Conservation (phyloP, 1,140 invertebrate genomes). For the Caenorhabditis tropicalis region DNA sequence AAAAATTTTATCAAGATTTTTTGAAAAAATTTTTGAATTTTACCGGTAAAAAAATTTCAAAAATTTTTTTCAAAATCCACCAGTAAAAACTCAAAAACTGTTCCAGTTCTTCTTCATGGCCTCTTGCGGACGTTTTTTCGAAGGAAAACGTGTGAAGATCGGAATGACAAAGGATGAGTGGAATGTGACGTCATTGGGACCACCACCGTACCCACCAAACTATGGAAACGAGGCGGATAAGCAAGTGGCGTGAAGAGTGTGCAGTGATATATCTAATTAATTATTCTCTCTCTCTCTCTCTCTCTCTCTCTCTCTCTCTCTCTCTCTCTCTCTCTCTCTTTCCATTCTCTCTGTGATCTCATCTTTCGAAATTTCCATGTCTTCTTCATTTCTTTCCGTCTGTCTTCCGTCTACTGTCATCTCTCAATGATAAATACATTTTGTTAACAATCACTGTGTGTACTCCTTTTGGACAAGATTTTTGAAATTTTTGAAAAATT, state of each 20-base stretch:
- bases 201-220: not conserved
- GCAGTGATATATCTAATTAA: not conserved
- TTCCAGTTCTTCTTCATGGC: conserved; percentile 53
- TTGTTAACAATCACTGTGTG: no score
- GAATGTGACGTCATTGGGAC: conserved; percentile 6
- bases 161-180: conserved; percentile 20
- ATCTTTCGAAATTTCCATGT: not conserved
- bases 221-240: not conserved
- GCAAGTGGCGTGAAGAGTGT: conserved; percentile 10
- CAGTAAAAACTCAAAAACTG: not conserved
- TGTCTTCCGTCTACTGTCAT: no score
- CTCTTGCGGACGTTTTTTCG: conserved; percentile 37
- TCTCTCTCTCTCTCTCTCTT: not conserved
- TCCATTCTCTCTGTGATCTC: not conserved
- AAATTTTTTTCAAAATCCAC: no score
- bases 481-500: no score
- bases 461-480: no score
- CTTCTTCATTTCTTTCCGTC: not conserved
- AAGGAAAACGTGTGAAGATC: conserved; percentile 28
- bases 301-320: not conserved
- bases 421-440: no score
- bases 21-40: no score
- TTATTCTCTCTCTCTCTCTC: not conserved
- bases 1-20: no score
- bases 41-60: no score